Base-by-base conservation (phyloP, 2,797 vertebrate genomes). In the Brachyalestes nurse region DNA sequence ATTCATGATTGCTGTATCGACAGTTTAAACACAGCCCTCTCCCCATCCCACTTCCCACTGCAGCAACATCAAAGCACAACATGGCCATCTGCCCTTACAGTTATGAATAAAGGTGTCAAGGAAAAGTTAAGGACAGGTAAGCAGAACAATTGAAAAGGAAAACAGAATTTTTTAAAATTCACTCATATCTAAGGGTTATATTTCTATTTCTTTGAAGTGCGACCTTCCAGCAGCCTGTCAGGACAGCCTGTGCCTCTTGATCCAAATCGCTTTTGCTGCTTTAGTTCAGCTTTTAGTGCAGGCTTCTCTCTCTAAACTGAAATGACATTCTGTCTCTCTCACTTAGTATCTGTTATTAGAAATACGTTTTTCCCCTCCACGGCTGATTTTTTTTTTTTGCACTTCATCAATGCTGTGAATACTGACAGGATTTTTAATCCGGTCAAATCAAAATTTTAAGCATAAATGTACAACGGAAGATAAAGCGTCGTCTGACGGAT, bases 261-360 rank as follows among this genome's bases (percentile, higher is more conserved):
- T 87, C 87, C 84, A 88, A 88, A 91, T 88, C 69, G 66, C 83
- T 81, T 75, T 84, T 80, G 85, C 80, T 82, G 78, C 85, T 87
- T 80, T 79, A 66, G 80, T 75, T 77, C 51, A 70, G 76, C 77
- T 87, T 84, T 83, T 86, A 86, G 23, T 28, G 42, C 74, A 57
- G 84, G 34, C 28, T 70, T 51, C 86, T 47, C 66, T 80, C 72
- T 72, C 70, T 84, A 90, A 93, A 75, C 86, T 0, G 67, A 88
- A 87, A 87, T 91, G 91, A 91, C 85, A 61, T 83, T 86, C 91
- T 91, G 91, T 92, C 90, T 91, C 87, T 89, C 80, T 86, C 77
- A 74, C 83, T 92, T 88, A 89, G 87, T 88, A 84, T 91, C 89
- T 91, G 86, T 88, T 88, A 87, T 88, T 88, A 85, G 87, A 92